Conservation (phyloP, 92 coral and sea anemone genomes). For the Nematostella vectensis region DNA sequence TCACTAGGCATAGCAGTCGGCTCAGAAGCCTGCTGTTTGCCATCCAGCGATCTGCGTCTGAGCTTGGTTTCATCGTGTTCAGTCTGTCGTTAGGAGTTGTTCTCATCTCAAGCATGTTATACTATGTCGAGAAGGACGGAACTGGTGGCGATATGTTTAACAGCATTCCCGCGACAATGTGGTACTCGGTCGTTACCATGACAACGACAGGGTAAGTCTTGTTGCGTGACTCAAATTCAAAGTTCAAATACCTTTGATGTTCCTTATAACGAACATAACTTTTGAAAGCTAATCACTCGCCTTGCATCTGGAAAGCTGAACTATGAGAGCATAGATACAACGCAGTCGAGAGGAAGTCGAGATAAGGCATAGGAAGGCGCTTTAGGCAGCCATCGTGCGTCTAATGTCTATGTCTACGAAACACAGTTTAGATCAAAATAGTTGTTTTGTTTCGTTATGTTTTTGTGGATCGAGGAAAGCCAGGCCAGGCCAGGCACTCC, state of each 20-base stretch:
- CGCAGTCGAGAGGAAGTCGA: too few species aligned
- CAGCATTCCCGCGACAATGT: slow-evolving; percentile 92
- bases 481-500: too few species aligned
- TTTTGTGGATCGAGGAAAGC: too few species aligned
- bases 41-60: slow-evolving; percentile 86
- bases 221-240: neutral
- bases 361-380: too few species aligned
- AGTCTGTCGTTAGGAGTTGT: slow-evolving; percentile 69
- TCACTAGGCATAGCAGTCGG: slow-evolving; percentile 80
- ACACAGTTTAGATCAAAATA: too few species aligned
- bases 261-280: neutral
- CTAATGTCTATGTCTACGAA: too few species aligned
- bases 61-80: slow-evolving; percentile 71
- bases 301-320: too few species aligned
- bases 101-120: slow-evolving; percentile 75
- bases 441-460: too few species aligned
- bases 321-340: too few species aligned
- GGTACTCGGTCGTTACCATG: slow-evolving; percentile 98
- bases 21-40: slow-evolving; percentile 75
- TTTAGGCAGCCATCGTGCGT: too few species aligned
- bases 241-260: too few species aligned
- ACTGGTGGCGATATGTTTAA: slow-evolving; percentile 42
- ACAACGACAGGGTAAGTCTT: slow-evolving; percentile 90
- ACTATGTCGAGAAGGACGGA: slow-evolving; percentile 47
- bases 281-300: neutral